Conservation (phyloP, 2,113 vertebrate genomes). For the Falcunculus frontatus region DNA sequence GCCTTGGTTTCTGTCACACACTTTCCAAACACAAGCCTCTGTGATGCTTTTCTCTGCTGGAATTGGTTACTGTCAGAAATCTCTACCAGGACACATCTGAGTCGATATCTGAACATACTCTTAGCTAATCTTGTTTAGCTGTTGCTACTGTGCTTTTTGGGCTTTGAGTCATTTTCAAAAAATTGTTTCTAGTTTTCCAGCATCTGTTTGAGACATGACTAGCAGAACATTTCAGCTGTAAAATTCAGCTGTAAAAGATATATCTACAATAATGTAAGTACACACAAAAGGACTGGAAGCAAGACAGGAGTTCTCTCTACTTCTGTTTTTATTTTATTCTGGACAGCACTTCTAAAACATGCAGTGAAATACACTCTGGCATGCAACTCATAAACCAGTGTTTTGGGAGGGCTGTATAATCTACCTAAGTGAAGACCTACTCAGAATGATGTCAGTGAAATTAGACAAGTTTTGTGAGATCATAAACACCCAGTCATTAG, state of each 20-base stretch:
- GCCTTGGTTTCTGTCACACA: neutral
- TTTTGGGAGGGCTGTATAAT: neutral
- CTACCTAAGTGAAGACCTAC: neutral
- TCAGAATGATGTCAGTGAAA: neutral
- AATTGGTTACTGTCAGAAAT: neutral
- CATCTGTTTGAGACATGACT: neutral
- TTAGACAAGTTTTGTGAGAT: neutral
- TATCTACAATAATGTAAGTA: neutral
- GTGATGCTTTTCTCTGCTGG: neutral
- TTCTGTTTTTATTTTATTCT: neutral
- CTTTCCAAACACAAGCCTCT: neutral
- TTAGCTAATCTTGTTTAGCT: slow-evolving; percentile 1
- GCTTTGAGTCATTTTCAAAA: neutral
- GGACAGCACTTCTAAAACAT: neutral
- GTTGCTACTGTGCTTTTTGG: neutral
- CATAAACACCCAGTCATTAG: too few species aligned
- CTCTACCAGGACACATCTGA: neutral
- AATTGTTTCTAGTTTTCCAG: neutral
- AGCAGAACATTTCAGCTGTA: neutral
- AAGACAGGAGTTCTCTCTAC: neutral
- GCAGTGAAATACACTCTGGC: neutral
- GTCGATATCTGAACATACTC: neutral
- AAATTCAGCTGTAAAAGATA: neutral
- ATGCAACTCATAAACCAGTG: neutral
- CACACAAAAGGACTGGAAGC: neutral